A percentile compares a stretch with the other conserved stretches of the same genome.
Conservation (phyloP, 2,797 vertebrate species). For the Selene dorsalis region DNA sequence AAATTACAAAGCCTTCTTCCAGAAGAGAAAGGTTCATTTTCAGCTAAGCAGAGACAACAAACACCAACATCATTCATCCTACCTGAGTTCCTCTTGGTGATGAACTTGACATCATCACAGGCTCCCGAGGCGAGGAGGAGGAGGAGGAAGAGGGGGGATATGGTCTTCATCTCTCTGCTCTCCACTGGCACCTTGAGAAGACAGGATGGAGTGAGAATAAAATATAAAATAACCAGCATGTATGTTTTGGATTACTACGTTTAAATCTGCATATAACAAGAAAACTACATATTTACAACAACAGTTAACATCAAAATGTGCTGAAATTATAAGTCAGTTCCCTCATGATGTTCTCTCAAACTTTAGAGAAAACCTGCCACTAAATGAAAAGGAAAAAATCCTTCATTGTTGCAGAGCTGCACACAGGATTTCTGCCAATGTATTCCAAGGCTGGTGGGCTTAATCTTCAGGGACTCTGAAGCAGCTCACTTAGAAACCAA, state of each 20-base stretch:
- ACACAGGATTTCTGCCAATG: too few relatives aligned
- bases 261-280: neutral
- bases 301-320: neutral
- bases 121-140: conserved; percentile 87
- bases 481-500: neutral
- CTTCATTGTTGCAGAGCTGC: neutral
- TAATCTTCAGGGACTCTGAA: neutral
- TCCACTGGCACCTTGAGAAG: conserved; percentile 58
- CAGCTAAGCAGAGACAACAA: conserved; percentile 2
- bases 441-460: too few relatives aligned
- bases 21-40: conserved; percentile 11
- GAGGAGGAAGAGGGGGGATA: conserved; percentile 86
- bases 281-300: neutral
- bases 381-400: neutral
- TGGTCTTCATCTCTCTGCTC: conserved; percentile 89
- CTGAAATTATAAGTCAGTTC: neutral
- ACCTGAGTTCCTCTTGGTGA: conserved; percentile 98
- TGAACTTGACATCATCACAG: conserved; percentile 91
- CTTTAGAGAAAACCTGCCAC: neutral
- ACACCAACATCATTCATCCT: conserved; percentile 71
- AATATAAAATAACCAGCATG: neutral
- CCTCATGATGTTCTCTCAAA: neutral
- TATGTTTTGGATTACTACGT: neutral
- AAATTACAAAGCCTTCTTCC: neutral
- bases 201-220: conserved; percentile 21